These are phyloP conservation scores for Megaceryle torquata DNA, from an alignment of 2,113 vertebrate genomes.

Conservation along the genomic window DNA sequence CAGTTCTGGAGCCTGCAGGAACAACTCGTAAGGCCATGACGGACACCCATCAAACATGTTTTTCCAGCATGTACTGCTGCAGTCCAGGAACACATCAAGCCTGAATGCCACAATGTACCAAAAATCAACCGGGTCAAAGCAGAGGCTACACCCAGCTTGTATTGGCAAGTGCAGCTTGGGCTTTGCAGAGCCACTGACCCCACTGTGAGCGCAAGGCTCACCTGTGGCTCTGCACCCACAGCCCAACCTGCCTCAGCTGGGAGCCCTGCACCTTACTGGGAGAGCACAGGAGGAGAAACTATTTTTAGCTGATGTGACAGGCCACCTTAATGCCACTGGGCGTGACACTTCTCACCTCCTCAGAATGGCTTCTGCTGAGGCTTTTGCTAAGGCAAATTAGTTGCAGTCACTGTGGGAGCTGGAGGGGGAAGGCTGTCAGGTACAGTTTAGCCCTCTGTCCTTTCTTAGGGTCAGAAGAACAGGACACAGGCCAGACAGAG, in stretches of 20 bases:
- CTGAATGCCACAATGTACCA: not conserved
- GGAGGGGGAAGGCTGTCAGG: not conserved
- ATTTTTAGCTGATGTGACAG: not conserved
- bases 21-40: rapidly evolving
- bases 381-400: not conserved
- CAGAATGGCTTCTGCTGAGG: not conserved
- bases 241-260: not conserved
- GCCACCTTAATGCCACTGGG: not conserved
- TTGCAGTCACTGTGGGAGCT: not conserved
- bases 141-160: not conserved
- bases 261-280: not conserved
- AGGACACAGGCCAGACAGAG: not conserved
- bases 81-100: not conserved
- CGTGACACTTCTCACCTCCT: not conserved
- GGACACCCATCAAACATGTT: not conserved
- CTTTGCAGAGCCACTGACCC: not conserved
- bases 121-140: not conserved
- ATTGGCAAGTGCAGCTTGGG: rapidly evolving
- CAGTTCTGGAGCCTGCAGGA: not conserved
- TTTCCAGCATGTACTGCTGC: not conserved
- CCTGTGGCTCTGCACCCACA: not conserved
- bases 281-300: not conserved
- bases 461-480: not conserved
- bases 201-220: rapidly evolving
- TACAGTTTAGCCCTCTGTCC: not conserved